Evolutionary conservation across 2,113 vertebrate genomes (phyloP), one percentile per base, ranked within the genome.

Genomic region (Hippoglossus stenolepis): DNA sequence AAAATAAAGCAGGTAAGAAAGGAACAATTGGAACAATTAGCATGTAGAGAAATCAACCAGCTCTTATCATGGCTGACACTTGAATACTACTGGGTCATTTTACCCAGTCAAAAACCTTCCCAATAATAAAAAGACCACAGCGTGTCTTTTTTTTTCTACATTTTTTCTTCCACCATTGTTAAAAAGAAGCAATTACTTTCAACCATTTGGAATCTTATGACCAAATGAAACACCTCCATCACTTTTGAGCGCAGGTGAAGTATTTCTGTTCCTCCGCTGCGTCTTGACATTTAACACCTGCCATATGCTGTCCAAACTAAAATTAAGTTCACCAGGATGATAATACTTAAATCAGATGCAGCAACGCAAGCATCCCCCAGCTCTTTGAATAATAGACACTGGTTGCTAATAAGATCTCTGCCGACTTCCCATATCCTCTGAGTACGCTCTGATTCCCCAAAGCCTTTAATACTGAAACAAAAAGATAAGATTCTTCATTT

Each of bases 351-450:
- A 89, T 89, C 73, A 88, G 76, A 82, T 66, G 43, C 81, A 74
- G 79, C 47, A 86, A 73, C 51, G 66, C 65, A 66, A 68, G 47
- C 79, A 61, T 45, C 65, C 59, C 40, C 18, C 31, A 70, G 63
- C 72, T 77, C 65, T 86, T 72, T 79, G 75, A 87, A 85, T 80
- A 77, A 84, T 64, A 83, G 80, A 82, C 71, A 40, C 66, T 56
- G 77, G 58, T 70, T 62, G 28, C 76, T 88, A 87, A 91, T 89
- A 87, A 86, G 77, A 89, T 88, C 87, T 87, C 31, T 83, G 84
- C 75, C 26, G 53, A 85, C 82, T 90, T 87, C 89, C 86, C 84
- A 43, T 53, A 75, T 87, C 83, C 70, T 73, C 56, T 9, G 77
- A 86, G 77, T 67, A 26, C 8, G 3, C 61, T 65, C 53, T 7